Percentiles rank a stretch among this genome's conserved stretches.
phyloP scores from a whole-genome alignment of 2,113 vertebrate genomes.

The Amphilophus citrinellus region DNA sequence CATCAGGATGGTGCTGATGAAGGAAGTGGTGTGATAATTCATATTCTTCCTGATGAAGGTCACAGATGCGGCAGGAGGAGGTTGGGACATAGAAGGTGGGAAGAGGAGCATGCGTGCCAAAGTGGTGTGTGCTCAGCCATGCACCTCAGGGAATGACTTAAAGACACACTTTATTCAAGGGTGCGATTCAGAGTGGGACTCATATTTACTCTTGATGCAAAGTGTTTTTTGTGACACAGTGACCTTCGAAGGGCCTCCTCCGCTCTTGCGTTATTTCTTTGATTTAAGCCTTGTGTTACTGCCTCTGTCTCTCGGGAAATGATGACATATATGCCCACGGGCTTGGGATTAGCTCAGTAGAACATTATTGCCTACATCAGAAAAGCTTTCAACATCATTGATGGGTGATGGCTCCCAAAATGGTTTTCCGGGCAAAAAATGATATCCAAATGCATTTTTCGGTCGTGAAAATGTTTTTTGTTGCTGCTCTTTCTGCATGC shows the following conservation, averaged over 20 bases:
- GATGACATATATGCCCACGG: constrained; percentile 65
- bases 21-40: constrained; percentile 76
- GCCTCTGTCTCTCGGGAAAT: constrained; percentile 53
- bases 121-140: constrained; percentile 38
- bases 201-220: constrained; percentile 47
- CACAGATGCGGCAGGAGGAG: constrained; percentile 31
- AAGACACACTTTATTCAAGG: constrained; percentile 65
- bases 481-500: constrained; percentile 48
- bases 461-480: constrained; percentile 57
- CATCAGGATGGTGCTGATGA: constrained; percentile 58
- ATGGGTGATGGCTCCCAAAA: constrained; percentile 63
- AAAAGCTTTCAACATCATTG: constrained; percentile 64
- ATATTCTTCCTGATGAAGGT: constrained; percentile 63
- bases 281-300: constrained; percentile 59
- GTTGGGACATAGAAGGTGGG: neutral
- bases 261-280: constrained; percentile 61
- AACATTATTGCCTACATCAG: constrained; percentile 65
- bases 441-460: constrained; percentile 66
- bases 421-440: constrained; percentile 65
- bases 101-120: constrained; percentile 31
- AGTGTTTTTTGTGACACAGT: constrained; percentile 67
- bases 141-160: constrained; percentile 29
- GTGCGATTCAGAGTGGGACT: constrained; percentile 61
- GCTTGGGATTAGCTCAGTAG: constrained; percentile 64
- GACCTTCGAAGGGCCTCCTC: constrained; percentile 55